These are phyloP conservation scores for Limanda limanda DNA, from an alignment of 2,113 vertebrate species.

Conservation along the genomic window DNA sequence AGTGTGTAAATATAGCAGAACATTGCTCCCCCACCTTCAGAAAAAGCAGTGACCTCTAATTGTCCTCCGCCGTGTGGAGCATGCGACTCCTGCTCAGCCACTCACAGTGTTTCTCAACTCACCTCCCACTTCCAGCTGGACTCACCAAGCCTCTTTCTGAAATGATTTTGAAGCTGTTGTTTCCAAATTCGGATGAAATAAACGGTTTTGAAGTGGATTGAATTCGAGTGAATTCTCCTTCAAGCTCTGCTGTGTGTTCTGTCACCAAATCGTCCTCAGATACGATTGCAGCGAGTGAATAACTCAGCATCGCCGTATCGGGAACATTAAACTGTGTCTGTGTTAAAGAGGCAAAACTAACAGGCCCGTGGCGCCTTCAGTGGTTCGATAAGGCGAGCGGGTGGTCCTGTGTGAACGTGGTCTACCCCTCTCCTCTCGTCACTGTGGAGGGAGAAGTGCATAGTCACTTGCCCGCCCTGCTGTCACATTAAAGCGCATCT, in stretches of 20 bases:
- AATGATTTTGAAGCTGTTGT: slow-evolving; percentile 12
- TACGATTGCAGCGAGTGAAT: slow-evolving; percentile 18
- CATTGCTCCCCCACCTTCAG: slow-evolving; percentile 27
- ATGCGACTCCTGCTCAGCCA: slow-evolving; percentile 30
- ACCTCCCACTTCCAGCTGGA: slow-evolving; percentile 22
- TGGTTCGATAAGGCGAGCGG: slow-evolving; percentile 60
- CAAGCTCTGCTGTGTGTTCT: slow-evolving; percentile 17
- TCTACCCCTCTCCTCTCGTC: slow-evolving; percentile 49
- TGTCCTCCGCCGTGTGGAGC: slow-evolving; percentile 56
- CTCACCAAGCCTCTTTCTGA: not conserved
- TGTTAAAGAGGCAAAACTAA: slow-evolving; percentile 60
- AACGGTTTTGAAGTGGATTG: slow-evolving; percentile 25
- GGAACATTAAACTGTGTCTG: slow-evolving; percentile 44
- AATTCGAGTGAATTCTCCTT: slow-evolving; percentile 34
- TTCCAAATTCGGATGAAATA: slow-evolving; percentile 2
- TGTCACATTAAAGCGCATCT: slow-evolving; percentile 80
- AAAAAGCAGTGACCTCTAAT: slow-evolving; percentile 51
- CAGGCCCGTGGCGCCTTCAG: slow-evolving; percentile 57
- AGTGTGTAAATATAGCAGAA: slow-evolving; percentile 23
- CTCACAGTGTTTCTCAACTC: slow-evolving; percentile 33
- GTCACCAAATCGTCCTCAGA: slow-evolving; percentile 33
- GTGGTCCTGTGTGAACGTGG: slow-evolving; percentile 66
- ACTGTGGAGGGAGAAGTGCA: slow-evolving; percentile 66
- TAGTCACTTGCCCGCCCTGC: slow-evolving; percentile 64
- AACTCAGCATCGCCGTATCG: slow-evolving; percentile 18